Percentiles rank a stretch among this genome's conserved stretches.
phyloP scores from a whole-genome alignment of 2,113 vertebrate species.

The Bos javanicus region DNA sequence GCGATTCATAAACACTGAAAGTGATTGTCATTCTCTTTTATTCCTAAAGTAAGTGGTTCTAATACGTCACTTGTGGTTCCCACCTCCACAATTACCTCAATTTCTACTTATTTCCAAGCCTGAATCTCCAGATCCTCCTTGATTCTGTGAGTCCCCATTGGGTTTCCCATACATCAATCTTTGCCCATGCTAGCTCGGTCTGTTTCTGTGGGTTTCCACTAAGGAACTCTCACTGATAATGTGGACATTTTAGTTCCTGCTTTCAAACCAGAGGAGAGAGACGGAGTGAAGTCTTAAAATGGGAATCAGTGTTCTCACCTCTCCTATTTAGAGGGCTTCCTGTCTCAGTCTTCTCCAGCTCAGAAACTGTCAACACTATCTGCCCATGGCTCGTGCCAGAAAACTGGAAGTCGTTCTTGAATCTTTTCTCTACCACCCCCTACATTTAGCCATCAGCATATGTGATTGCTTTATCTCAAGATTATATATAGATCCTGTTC shows the following conservation, averaged over 20 bases:
- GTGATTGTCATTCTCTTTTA: background rate
- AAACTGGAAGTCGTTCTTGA: background rate
- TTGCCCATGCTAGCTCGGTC: background rate
- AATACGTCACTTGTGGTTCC: background rate
- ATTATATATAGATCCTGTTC: background rate
- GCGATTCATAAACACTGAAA: background rate
- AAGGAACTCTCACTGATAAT: background rate
- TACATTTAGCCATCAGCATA: background rate
- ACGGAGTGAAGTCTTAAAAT: background rate
- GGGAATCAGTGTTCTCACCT: background rate
- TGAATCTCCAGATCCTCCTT: background rate
- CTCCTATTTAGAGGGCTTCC: background rate
- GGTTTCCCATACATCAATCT: background rate
- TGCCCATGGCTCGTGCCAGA: background rate
- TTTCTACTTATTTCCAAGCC: background rate
- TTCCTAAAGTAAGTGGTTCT: background rate
- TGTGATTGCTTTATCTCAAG: background rate
- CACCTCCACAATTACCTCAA: background rate
- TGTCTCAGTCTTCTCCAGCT: background rate
- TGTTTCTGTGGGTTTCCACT: background rate
- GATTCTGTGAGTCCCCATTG: background rate
- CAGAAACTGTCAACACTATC: background rate
- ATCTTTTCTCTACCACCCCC: background rate
- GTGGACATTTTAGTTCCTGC: background rate
- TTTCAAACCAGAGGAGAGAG: background rate